These are phyloP conservation scores for Lutraria lutraria DNA, from an alignment of 2,888 invertebrate species.

Conservation along the genomic window DNA sequence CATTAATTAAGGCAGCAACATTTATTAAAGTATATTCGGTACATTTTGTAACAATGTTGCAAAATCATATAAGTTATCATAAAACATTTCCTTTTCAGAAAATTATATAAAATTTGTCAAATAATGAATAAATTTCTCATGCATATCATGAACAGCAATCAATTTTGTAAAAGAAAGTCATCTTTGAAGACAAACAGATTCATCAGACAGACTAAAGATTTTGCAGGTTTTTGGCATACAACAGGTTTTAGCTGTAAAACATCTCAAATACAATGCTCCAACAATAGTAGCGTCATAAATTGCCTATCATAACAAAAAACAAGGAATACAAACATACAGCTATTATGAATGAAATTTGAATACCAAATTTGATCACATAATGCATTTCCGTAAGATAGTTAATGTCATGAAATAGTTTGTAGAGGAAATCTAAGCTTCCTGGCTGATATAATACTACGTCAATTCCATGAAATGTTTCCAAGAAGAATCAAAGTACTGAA, in stretches of 20 bases:
- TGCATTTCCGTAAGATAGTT: background rate
- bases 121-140: background rate
- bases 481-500: background rate
- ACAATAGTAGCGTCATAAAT: background rate
- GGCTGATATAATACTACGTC: background rate
- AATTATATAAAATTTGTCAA: background rate
- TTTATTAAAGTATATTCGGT: too few relatives aligned
- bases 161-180: background rate
- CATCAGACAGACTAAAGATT: background rate
- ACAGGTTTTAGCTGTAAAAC: background rate
- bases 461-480: too few relatives aligned
- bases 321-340: background rate
- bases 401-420: background rate
- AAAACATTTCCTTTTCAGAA: background rate
- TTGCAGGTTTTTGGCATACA: background rate
- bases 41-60: background rate
- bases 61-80: background rate
- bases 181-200: background rate
- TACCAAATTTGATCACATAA: slow-evolving; percentile 1
- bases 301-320: background rate
- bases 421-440: background rate
- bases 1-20: too few relatives aligned
- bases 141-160: background rate
- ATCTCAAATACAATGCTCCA: background rate
- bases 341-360: slow-evolving; percentile 25